Conservation (phyloP, 2,797 vertebrate species). For the Orestias chungarensis region DNA sequence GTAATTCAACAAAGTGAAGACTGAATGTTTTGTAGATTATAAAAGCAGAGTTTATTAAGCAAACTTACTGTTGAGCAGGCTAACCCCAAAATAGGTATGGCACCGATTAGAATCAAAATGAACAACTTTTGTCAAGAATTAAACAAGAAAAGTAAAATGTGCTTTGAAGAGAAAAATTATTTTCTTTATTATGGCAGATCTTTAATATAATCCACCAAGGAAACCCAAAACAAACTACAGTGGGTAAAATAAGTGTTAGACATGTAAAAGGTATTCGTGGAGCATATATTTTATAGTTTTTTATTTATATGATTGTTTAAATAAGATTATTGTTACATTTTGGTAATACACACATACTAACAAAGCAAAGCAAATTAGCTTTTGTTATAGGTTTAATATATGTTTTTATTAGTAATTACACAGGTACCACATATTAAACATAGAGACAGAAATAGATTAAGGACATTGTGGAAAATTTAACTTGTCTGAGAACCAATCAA, state of each 20-base stretch:
- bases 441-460: neutral
- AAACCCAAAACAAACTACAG: no score
- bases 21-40: neutral
- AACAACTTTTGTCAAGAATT: neutral
- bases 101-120: neutral
- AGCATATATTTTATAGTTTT: neutral
- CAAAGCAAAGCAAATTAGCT: neutral
- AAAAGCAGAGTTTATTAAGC: neutral
- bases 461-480: no score
- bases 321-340: neutral
- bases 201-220: no score
- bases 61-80: neutral
- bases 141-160: neutral
- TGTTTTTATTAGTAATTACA: neutral
- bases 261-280: neutral
- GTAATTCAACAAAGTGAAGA: neutral
- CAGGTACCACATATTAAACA: neutral
- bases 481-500: neutral
- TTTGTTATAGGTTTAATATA: neutral
- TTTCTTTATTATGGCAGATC: no score
- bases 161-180: neutral
- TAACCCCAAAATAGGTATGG: neutral
- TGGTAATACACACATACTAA: neutral
- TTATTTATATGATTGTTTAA: no score
- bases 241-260: no score